phyloP scores from a whole-genome alignment of 1,140 invertebrate genomes.

The Psix sp. region DNA sequence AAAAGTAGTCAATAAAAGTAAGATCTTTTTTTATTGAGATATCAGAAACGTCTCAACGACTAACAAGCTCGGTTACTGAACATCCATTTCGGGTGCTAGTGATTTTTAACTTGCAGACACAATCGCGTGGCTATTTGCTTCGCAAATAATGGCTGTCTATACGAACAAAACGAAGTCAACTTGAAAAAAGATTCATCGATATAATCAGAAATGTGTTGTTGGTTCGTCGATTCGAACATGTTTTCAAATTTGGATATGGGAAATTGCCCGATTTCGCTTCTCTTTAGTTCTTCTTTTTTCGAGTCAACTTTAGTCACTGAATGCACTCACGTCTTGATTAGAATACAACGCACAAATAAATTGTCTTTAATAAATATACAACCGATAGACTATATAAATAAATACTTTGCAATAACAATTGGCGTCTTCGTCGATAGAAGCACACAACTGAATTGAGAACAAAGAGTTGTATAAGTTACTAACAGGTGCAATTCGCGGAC shows the following conservation, averaged over 20 bases:
- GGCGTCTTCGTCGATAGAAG: conserved; percentile 30
- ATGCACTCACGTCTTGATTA: conserved; percentile 45
- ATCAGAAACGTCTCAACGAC: conserved; percentile 26
- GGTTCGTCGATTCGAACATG: too few relatives aligned
- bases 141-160: too few relatives aligned
- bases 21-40: conserved; percentile 10
- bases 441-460: conserved; percentile 32
- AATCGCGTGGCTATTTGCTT: too few relatives aligned
- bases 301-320: conserved; percentile 12
- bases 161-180: too few relatives aligned
- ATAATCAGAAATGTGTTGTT: too few relatives aligned
- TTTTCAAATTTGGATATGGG: too few relatives aligned
- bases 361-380: conserved; percentile 73
- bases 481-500: conserved; percentile 35
- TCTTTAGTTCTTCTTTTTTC: conserved; percentile 1
- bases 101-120: too few relatives aligned
- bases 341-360: conserved; percentile 72
- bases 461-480: conserved; percentile 11
- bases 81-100: too few relatives aligned
- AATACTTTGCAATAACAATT: conserved; percentile 67
- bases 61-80: too few relatives aligned
- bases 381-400: conserved; percentile 76
- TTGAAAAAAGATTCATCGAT: too few relatives aligned
- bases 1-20: neutral
- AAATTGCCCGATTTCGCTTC: too few relatives aligned